Base-by-base conservation (phyloP, 2,797 vertebrate genomes). In the Tragelaphus eurycerus region DNA sequence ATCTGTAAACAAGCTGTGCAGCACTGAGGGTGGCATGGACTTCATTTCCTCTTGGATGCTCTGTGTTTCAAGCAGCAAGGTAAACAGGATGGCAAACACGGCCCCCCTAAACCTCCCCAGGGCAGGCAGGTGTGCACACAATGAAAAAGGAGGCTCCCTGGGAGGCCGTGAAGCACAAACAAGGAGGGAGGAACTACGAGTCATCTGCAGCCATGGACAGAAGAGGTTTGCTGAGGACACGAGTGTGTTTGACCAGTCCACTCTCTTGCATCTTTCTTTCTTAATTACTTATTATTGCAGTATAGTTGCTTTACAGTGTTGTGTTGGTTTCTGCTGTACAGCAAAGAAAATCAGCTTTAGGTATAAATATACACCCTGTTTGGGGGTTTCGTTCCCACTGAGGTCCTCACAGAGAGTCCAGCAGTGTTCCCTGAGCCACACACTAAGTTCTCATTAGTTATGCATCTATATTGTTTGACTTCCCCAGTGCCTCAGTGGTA, bases 131-230 rank as follows among this genome's bases (percentile, higher is more conserved):
- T 16, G 13, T 31, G 48, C 5, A 2, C 31, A 13, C 4, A 1
- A 0, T 0, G 10, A 10, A 10, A 43, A 6, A 34, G 7, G 55
- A 31, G 3, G 7, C 52, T 74, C 23, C 11, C 21, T 19, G 23
- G 31, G 52, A 16, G 3, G 1, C 3, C 0, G 0, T 7, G 25
- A 76, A 16, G 74, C 54, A 34, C 16, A 16, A 12, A 1, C 15
- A 0, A 21, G 3, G 11, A 34, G 11, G 14, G 55, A 29, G 13
- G 64, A 38, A 13, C 19, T 0, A 3, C 0, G 0, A n/a, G 2
- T 6, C 3, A n/a, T 13, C 10, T 2, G 6, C 34, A 25, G 23
- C 15, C 48, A 31, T 10, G 38, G 4, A 7, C 21, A 29, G 23
- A 59, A 59, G 14, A 21, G 38, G 13, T n/a, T 7, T 10, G 62